A percentile compares a stretch with the other conserved stretches of the same genome.
These are phyloP conservation scores for Daubentonia madagascariensis DNA, from an alignment of 2,113 vertebrate species.

Conservation along the genomic window DNA sequence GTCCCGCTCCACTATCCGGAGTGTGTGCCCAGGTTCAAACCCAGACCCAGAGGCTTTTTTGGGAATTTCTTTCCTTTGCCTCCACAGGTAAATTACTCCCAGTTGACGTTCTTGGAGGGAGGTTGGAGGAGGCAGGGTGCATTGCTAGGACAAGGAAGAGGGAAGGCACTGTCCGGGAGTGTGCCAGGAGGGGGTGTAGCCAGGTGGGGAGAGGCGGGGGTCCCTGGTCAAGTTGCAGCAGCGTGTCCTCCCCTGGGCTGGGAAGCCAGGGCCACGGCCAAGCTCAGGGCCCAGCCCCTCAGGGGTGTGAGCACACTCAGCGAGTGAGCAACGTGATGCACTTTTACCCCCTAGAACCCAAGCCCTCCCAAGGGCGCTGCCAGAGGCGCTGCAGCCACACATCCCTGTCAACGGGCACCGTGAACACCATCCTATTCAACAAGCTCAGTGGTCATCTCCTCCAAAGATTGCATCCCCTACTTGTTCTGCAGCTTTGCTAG, in stretches of 20 bases:
- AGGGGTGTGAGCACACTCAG: not conserved
- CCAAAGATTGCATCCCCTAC: slow-evolving; percentile 75
- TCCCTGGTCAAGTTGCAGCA: not conserved
- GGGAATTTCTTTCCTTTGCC: not conserved
- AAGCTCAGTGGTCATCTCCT: slow-evolving; percentile 85
- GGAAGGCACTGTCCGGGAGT: not conserved
- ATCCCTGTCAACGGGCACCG: slow-evolving; percentile 76
- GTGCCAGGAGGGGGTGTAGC: not conserved
- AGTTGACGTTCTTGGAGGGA: not conserved
- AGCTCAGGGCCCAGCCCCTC: not conserved
- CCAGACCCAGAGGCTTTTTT: not conserved
- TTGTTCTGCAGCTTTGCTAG: slow-evolving; percentile 23
- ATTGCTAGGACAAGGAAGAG: not conserved
- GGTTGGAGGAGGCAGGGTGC: not conserved
- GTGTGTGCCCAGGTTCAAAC: not conserved
- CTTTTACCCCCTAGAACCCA: slow-evolving; percentile 74
- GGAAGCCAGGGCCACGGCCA: not conserved
- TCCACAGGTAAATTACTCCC: not conserved
- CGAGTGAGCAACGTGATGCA: slow-evolving; percentile 76
- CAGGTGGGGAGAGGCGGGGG: not conserved
- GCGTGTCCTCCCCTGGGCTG: not conserved
- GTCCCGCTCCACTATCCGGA: not conserved
- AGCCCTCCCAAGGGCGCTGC: slow-evolving; percentile 48
- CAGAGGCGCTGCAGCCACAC: slow-evolving; percentile 49
- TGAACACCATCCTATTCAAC: slow-evolving; percentile 98